These are phyloP conservation scores for Gymnoscelis rufifasciata DNA, from an alignment of 2,888 invertebrate genomes.

Conservation along the genomic window DNA sequence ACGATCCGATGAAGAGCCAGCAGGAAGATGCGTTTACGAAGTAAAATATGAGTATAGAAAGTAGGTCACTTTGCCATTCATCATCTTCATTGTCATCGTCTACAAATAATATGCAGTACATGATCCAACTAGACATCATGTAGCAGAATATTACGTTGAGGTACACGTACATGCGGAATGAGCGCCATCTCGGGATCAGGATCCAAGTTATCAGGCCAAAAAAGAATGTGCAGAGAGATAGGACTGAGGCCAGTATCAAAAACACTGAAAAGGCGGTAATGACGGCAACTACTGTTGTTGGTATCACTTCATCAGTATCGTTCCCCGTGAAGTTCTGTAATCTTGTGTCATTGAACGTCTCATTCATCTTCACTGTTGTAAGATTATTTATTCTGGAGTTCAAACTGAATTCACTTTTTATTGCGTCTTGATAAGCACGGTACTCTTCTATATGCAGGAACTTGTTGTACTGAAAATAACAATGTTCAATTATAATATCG, in stretches of 20 bases:
- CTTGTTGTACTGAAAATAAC: too few species aligned
- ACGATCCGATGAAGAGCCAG: conserved; percentile 22
- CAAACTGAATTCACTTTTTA: too few species aligned
- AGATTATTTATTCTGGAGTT: too few species aligned
- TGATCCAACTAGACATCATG: conserved; percentile 4
- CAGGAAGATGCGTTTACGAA: conserved; percentile 17
- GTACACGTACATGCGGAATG: conserved; percentile 18
- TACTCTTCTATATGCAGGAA: too few species aligned
- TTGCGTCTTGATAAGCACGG: too few species aligned
- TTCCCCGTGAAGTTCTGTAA: not conserved
- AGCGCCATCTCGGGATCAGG: conserved; percentile 11
- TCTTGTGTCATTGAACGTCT: not conserved
- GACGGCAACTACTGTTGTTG: not conserved
- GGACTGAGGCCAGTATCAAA: not conserved
- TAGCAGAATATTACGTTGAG: conserved; percentile 12
- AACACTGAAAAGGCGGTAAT: not conserved
- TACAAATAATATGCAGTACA: not conserved
- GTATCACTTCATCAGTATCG: not conserved
- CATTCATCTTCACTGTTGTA: not conserved
- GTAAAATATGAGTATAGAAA: conserved; percentile 4
- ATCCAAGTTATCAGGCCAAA: conserved; percentile 15
- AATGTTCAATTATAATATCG: too few species aligned
- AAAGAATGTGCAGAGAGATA: conserved; percentile 11
- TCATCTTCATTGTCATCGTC: not conserved
- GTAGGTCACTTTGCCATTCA: not conserved